Base-by-base conservation (phyloP, 2,113 vertebrate genomes). In the Pollimyrus isidori region DNA sequence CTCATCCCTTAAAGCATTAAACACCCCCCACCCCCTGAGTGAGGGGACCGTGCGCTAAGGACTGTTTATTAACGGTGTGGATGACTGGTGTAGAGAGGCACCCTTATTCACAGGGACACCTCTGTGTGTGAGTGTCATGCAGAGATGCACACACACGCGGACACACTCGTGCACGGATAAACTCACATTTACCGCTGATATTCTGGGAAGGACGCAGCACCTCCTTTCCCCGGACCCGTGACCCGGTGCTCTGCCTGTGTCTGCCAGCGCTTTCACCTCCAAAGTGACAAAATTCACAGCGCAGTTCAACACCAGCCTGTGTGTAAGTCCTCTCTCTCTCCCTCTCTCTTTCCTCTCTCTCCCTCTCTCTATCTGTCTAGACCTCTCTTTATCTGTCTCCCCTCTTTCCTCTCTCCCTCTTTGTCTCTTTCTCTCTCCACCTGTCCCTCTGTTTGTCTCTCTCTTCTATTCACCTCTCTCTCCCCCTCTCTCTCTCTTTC, bases 1-100 rank as follows among this genome's bases (percentile, higher is more conserved):
- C 93, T 94, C 94, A 95, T 94, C 93, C 93, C 92, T 88, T 90
- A 93, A 94, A 94, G 94, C 93, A 93, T 94, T 94, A 94, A 94
- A 94, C 93, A 94, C 92, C 93, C 92, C 90, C 52, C 21, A 50
- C 11, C 21, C 48, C 30, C 48, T 17, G 21, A 84, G 23, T 30
- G 56, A 62, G 76, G 42, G 45, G 91, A 92, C 76, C 46, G 45
- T 80, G 73, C 13, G 23, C 45, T 9, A 56, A 49, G 35, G 88
- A 23, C 50, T 89, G 82, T 62, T 89, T 17, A 23, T 62, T 84
- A 84, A 48, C 45, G 88, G 15, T 10, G 39, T 56, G 62, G 87
- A 30, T 69, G 62, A 73, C 58, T 45, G 53, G 35, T 50, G 48
- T 15, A 86, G 62, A 30, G 26, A 69, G 62, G 21, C 45, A 85